Evolutionary conservation across 2,797 vertebrate species (phyloP), one percentile per base, ranked within the genome.

Genomic region (Catostomus latipinnis): DNA sequence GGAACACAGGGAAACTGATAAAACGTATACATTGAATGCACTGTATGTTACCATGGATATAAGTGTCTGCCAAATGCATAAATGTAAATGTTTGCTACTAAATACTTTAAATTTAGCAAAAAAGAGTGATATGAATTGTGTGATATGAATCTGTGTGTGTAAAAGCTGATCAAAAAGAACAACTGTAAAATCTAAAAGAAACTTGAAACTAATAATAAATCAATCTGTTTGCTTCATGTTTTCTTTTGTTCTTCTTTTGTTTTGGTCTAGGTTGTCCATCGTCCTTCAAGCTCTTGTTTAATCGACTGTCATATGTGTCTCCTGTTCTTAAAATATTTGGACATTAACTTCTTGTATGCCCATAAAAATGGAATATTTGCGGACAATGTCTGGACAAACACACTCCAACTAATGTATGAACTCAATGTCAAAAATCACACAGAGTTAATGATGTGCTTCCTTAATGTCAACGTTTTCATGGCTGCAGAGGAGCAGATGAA

Each of bases 241-340:
- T 2, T 43, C 8, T 58, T 0, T 8, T 12, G 60, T 65, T 52
- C 53, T 22, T 53, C 48, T 63, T 69, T 62, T 71, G 22, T 22
- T 67, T 43, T 61, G 12, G 74, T 84, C 16, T 86, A 93, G 93
- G 83, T 91, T 58, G 90, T 90, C 74, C 82, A 90, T 77, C 73
- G 88, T 68, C 87, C 88, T 18, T 90, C 89, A 48, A 90, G 87
- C 83, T 87, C 88, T 84, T 92, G 86, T 83, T 84, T 91, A 62
- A 91, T 88, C 72, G 80, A 92, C 82, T 90, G 86, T 81, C 80
- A 14, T 12, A 16, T 62, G 1, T 91, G 86, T 67, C 87, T 88
- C 7, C 87, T 88, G 0, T 89, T 92, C 75, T 90, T 93, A 78
- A 88, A 90, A 87, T 91, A 87, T 6, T 88, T 91, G 45, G 87